These are phyloP conservation scores for Lota lota DNA, from an alignment of 2,113 vertebrate genomes.

Conservation along the genomic window DNA sequence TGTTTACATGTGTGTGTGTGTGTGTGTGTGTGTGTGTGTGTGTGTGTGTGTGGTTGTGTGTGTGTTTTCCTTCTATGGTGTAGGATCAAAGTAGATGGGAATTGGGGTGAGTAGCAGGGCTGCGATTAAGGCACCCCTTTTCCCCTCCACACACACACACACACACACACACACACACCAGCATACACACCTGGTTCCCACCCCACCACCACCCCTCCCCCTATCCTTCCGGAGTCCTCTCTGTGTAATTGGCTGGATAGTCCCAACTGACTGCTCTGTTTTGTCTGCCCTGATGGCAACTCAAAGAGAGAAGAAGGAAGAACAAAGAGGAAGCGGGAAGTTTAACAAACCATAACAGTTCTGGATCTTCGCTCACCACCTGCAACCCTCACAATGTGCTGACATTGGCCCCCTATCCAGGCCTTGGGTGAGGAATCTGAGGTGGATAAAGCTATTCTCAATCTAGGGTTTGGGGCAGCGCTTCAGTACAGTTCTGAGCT, in stretches of 20 bases:
- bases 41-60: too few species aligned
- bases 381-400: constrained; percentile 37
- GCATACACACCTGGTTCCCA: not conserved
- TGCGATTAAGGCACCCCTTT: too few species aligned
- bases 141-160: not conserved
- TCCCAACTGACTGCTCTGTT: constrained; percentile 47
- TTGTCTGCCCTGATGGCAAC: constrained; percentile 57
- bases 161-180: not conserved
- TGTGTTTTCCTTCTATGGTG: too few species aligned
- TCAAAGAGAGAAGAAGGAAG: constrained; percentile 35
- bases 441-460: too few species aligned
- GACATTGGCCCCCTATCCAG: not conserved
- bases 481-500: too few species aligned
- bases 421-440: too few species aligned
- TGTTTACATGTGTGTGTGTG: too few species aligned
- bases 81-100: too few species aligned
- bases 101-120: too few species aligned
- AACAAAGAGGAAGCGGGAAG: constrained; percentile 44
- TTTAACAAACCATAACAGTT: constrained; percentile 36
- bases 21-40: too few species aligned
- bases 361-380: constrained; percentile 35
- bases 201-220: not conserved
- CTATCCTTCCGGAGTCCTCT: not conserved
- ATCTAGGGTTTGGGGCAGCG: too few species aligned
- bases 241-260: constrained; percentile 20